These are phyloP conservation scores for Albula goreensis DNA, from an alignment of 2,113 vertebrate species.

Conservation along the genomic window DNA sequence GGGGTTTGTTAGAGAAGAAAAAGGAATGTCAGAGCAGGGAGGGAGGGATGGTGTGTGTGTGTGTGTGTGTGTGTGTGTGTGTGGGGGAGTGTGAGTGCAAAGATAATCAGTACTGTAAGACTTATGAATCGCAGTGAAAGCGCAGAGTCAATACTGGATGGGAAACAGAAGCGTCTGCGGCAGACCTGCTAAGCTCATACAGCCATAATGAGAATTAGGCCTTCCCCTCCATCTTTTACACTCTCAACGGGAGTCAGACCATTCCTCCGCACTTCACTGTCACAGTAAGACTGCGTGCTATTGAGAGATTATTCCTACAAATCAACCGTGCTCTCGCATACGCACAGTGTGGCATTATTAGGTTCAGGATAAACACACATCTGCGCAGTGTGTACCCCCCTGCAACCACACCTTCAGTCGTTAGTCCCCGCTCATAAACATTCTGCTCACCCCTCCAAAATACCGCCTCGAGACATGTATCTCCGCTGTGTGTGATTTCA, in stretches of 20 bases:
- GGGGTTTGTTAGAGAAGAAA: constrained; percentile 32
- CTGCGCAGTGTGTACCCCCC: neutral
- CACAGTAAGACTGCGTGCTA: neutral
- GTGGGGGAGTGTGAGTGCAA: neutral
- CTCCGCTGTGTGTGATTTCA: too few species aligned
- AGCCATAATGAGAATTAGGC: neutral
- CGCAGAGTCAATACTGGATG: constrained; percentile 4
- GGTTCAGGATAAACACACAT: neutral
- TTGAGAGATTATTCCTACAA: neutral
- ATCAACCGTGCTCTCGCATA: neutral
- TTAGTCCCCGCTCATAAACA: too few species aligned
- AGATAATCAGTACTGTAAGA: constrained; percentile 24
- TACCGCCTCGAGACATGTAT: too few species aligned
- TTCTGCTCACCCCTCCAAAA: too few species aligned
- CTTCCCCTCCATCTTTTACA: too few species aligned
- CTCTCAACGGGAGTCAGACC: too few species aligned
- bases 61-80: neutral
- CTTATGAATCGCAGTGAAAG: neutral
- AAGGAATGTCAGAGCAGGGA: constrained; percentile 19
- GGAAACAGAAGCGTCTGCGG: neutral
- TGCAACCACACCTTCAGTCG: too few species aligned
- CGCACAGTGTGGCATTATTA: neutral
- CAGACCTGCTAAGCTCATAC: neutral
- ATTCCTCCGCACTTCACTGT: neutral
- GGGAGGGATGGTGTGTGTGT: constrained; percentile 5